Base-by-base conservation (phyloP, 2,113 vertebrate species). In the Pyrgilauda ruficollis region DNA sequence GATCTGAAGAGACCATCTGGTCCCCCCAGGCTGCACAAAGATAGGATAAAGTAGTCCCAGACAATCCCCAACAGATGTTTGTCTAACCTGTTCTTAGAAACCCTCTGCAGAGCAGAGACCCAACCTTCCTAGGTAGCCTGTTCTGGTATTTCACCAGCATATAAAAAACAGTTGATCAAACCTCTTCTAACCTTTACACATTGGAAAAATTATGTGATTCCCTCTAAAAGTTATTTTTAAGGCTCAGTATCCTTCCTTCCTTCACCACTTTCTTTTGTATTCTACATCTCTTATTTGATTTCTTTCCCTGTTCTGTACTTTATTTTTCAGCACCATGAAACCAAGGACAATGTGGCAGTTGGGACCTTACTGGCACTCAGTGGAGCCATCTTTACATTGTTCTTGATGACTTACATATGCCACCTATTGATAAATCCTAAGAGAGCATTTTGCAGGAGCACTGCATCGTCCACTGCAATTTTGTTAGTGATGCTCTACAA, bases 341-440 rank as follows among this genome's bases (percentile, higher is more conserved):
- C 44, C 1, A 6, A 81, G 63, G 47, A 67, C 64, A 69, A 12
- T 1, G 3, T 0, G 1, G 49, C 56, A 44, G 43, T 0, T 63
- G 33, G 46, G 73, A 78, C 78, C 44, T 67, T 15, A 39, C 30
- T 1, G 2, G 80, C 28, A 37, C 58, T 82, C 3, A 15, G 33
- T 23, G 49, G 91, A 94, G 28, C 49, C 84, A 87, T 79, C 84
- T 78, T 84, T 41, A 58, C 69, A 30, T 84, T 43, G 21, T 84
- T 61, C 77, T 94, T 77, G 64, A 47, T 91, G 95, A 96, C 94
- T 96, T 96, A 96, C 96, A 97, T 70, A 74, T 97, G 96, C 96
- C 95, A 97, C 95, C 95, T 96, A 96, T 96, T 96, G 93, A 97
- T 97, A 96, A 94, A 89, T 91, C 94, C 95, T 96, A 91, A 94